Evolutionary conservation across 2,113 vertebrate genomes (phyloP).

Genomic region (Embiotoca jacksoni): DNA sequence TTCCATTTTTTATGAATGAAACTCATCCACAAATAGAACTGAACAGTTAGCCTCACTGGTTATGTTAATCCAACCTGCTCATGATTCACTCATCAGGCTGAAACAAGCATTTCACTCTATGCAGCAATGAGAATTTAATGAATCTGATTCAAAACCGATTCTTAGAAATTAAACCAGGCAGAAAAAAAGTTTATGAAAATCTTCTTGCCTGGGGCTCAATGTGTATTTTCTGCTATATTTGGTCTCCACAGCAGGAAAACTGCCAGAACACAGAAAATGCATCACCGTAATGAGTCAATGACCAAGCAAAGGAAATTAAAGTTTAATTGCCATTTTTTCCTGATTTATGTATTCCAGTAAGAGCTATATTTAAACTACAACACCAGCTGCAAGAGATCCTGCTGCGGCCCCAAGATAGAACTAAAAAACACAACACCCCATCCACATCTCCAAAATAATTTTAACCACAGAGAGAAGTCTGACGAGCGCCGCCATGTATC

Average conservation of each 20-base stretch:
- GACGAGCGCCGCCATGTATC: not conserved
- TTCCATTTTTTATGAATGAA: too few relatives aligned
- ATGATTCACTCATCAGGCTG: too few relatives aligned
- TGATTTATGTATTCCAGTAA: not conserved
- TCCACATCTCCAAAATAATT: not conserved
- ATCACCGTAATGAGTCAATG: not conserved
- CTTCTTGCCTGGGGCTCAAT: too few relatives aligned
- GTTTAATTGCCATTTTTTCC: constrained; percentile 1
- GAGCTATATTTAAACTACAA: not conserved
- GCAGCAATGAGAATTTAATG: too few relatives aligned
- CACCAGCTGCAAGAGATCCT: not conserved
- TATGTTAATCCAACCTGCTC: too few relatives aligned
- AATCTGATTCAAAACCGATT: too few relatives aligned
- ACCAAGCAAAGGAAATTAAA: not conserved
- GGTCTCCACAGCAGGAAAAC: not conserved
- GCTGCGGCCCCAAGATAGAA: not conserved
- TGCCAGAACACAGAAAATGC: constrained; percentile 9
- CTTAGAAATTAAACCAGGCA: too few relatives aligned
- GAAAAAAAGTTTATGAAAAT: too few relatives aligned
- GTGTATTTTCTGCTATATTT: too few relatives aligned
- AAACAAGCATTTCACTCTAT: too few relatives aligned
- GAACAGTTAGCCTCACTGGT: too few relatives aligned
- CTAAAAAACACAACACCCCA: not conserved
- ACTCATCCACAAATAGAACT: too few relatives aligned
- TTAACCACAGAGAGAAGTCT: not conserved